Evolutionary conservation across 2,113 vertebrate species (phyloP).

Genomic region (Saccopteryx leptura): DNA sequence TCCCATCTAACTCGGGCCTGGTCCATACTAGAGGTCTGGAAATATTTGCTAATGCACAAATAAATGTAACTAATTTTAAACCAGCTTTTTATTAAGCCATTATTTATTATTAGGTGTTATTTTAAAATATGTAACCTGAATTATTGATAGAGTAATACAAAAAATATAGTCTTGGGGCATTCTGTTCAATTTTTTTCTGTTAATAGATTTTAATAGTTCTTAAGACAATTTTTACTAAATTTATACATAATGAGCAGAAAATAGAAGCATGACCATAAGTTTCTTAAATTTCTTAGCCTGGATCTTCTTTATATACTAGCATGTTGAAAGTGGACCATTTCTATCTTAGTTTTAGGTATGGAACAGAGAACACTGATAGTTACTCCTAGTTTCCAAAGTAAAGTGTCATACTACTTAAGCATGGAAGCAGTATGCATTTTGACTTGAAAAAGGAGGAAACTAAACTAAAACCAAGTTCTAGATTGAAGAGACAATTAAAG

Average conservation of each 20-base stretch:
- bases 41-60: background rate
- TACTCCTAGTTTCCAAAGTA: background rate
- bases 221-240: slow-evolving; percentile 59
- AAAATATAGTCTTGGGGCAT: background rate
- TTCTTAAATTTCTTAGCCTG: slow-evolving; percentile 44
- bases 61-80: slow-evolving; percentile 23
- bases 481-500: background rate
- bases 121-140: background rate
- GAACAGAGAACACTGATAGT: background rate
- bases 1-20: background rate
- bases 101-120: background rate
- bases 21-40: background rate
- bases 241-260: background rate
- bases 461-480: background rate
- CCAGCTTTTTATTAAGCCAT: slow-evolving; percentile 13
- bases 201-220: slow-evolving; percentile 17
- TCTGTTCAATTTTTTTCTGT: background rate
- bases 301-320: background rate
- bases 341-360: background rate
- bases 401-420: background rate
- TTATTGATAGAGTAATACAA: slow-evolving; percentile 13
- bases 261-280: background rate
- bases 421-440: background rate
- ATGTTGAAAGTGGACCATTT: slow-evolving; percentile 20
- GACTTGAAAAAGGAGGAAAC: background rate